Conservation (phyloP, 2,113 vertebrate species). For the Panurus biarmicus region DNA sequence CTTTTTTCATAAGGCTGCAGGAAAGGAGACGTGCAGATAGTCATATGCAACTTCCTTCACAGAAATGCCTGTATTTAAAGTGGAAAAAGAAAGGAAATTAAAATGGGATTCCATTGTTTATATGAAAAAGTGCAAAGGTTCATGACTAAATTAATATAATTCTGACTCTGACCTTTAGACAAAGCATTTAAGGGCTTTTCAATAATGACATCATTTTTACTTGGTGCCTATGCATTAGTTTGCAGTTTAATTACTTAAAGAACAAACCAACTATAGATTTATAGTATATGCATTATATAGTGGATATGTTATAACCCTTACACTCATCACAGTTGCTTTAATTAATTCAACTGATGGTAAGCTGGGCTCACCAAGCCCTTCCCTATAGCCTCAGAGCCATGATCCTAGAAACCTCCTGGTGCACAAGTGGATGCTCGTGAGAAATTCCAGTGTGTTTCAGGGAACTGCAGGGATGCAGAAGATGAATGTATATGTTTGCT, state of each 20-base stretch:
- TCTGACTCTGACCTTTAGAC: not conserved
- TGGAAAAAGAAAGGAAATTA: slow-evolving; percentile 41
- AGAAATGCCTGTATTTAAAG: slow-evolving; percentile 27
- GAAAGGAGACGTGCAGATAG: slow-evolving; percentile 18
- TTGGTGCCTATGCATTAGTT: not conserved
- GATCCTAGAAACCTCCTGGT: not conserved
- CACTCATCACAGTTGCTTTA: not conserved
- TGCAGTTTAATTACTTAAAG: not conserved
- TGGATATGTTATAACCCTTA: not conserved
- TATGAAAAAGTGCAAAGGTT: slow-evolving; percentile 35
- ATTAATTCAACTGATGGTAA: not conserved
- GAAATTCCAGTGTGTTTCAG: not conserved
- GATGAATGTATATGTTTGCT: not conserved
- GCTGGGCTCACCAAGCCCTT: not conserved
- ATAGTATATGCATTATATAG: not conserved
- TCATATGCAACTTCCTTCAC: slow-evolving; percentile 25
- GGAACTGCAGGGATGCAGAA: not conserved
- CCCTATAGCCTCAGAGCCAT: not conserved
- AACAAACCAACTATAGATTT: not conserved
- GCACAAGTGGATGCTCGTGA: not conserved
- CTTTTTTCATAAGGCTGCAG: not conserved
- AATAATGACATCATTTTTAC: not conserved
- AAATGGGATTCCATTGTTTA: slow-evolving; percentile 36
- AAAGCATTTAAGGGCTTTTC: slow-evolving; percentile 17
- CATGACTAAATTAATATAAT: slow-evolving; percentile 16